Conservation (phyloP, 2,113 vertebrate genomes). For the Chrysochloris asiatica region DNA sequence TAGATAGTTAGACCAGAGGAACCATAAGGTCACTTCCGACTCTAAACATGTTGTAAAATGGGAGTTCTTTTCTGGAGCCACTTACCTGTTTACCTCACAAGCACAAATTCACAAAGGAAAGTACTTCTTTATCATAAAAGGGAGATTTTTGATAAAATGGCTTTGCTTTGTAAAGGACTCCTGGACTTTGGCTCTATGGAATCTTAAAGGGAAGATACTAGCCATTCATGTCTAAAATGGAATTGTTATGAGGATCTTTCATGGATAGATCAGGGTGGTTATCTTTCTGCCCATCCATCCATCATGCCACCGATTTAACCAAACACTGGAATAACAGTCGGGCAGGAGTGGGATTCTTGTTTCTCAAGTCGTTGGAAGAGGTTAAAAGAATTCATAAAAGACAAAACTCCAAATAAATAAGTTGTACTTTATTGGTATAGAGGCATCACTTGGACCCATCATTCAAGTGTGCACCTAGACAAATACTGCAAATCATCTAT, state of each 20-base stretch:
- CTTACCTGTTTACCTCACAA: neutral
- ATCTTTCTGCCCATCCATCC: too few relatives aligned
- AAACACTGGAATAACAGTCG: neutral
- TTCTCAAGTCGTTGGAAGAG: neutral
- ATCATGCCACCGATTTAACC: neutral
- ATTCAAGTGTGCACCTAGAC: neutral
- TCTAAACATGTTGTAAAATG: neutral
- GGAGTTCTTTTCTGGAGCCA: neutral
- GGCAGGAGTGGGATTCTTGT: too few relatives aligned
- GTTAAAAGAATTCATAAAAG: neutral
- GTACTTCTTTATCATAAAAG: neutral
- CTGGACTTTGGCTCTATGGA: neutral
- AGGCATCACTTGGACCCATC: neutral
- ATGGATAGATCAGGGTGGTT: neutral
- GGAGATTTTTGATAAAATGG: neutral
- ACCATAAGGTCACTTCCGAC: neutral
- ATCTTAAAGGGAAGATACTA: neutral
- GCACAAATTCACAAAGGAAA: neutral
- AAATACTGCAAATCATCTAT: accelerated
- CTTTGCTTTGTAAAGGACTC: neutral
- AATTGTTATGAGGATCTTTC: neutral
- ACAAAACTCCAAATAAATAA: neutral
- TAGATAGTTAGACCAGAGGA: neutral
- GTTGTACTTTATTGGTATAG: neutral
- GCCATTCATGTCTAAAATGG: neutral